Evolutionary conservation across 1,140 invertebrate genomes (phyloP).

Genomic region (Diachasma alloeum): DNA sequence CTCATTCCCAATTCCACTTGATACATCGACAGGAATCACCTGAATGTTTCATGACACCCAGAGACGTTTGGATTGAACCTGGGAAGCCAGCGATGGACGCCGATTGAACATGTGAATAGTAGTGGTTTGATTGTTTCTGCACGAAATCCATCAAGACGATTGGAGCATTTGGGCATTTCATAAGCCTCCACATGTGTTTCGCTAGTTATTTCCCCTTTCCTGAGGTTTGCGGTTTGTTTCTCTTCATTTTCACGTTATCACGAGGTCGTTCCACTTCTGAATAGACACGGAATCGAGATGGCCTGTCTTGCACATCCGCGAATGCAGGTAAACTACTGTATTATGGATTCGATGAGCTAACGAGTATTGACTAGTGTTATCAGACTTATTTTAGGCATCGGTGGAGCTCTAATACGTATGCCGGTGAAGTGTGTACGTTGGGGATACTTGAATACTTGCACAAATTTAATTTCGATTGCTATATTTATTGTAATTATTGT

Average conservation of each 20-base stretch:
- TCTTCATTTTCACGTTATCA: slow-evolving; percentile 4
- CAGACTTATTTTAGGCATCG: not conserved
- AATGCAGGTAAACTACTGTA: slow-evolving; percentile 4
- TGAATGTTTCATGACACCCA: slow-evolving; percentile 14
- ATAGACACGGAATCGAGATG: not conserved
- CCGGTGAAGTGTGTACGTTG: not conserved
- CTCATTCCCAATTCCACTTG: not conserved
- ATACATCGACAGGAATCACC: slow-evolving; percentile 1
- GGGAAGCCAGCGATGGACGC: not conserved
- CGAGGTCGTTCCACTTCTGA: not conserved
- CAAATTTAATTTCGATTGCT: not conserved
- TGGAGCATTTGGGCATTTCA: not conserved
- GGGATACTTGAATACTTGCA: not conserved
- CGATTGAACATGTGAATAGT: not conserved
- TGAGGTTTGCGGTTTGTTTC: not conserved
- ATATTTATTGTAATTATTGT: too few species aligned
- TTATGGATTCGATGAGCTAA: slow-evolving; percentile 8
- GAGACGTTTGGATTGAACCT: not conserved
- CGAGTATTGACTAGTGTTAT: not conserved
- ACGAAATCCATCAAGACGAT: slow-evolving; percentile 5
- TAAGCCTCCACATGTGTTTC: not conserved
- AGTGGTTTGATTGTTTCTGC: not conserved
- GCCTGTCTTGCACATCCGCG: not conserved
- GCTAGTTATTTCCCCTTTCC: not conserved
- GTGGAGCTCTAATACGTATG: not conserved